Evolutionary conservation across 2,797 vertebrate genomes (phyloP), one percentile per base, ranked within the genome.

Genomic region (Lagodon rhomboides): DNA sequence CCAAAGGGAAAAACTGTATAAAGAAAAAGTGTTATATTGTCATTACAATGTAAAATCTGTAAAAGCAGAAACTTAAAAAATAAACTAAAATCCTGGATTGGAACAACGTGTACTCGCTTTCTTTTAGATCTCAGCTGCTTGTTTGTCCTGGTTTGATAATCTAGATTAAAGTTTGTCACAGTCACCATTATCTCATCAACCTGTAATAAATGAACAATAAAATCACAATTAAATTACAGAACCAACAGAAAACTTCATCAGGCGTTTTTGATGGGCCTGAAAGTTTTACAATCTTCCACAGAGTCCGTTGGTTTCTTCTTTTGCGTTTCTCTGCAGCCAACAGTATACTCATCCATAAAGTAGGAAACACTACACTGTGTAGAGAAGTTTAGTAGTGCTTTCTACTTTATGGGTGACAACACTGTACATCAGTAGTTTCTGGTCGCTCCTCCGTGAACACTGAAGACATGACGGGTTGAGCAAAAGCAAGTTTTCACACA

Each of bases 281-380:
- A 56, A n/a, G 1, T 64, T 43, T 51, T n/a, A 34, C 55, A 50
- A 18, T 65, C 27, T 18, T 80, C 64, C 10, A 43, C 49, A 55
- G 12, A 55, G 44, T 68, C 27, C 1, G 25, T 49, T 47, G 70
- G 49, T 65, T 79, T 89, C 84, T 86, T 90, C 79, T 77, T 81
- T 71, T 50, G 13, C 41, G 47, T 53, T 95, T 84, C 95, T 96
- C 95, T 93, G 97, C 96, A 96, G 98, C 96, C 95, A 96, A 97
- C 98, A 99, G 98, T 98, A 95, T 95, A 98, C 97, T 99, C 97
- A 98, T 99, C 98, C 98, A 99, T 99, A 99, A 99, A 99, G 97
- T 98, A 99, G 98, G 98, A 99, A 99, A 99, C 97, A 98, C 98
- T 99, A 99, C 98, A 99, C 97, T 96, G 95, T 97, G 94, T 94